Evolutionary conservation across 1,140 invertebrate species (phyloP), one percentile per base, ranked within the genome.

Genomic region (Euschistus heros): DNA sequence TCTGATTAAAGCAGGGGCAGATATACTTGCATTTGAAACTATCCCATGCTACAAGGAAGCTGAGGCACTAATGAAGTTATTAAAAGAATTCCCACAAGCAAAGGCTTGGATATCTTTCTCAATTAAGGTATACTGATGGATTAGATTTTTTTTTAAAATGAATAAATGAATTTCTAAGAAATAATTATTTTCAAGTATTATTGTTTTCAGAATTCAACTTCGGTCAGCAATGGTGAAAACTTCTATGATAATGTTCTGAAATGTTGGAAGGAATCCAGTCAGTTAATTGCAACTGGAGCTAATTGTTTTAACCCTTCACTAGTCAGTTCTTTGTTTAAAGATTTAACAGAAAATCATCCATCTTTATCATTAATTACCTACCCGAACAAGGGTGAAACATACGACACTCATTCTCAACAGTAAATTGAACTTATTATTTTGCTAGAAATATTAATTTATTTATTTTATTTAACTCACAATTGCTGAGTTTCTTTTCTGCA

Each of bases 101-200:
- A 87, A 85, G 74, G 88, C 87, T 14, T 94, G 91, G 89, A 74
- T 95, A 0, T 80, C 84, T n/a, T 94, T 93, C 75, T 88, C 87
- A 46, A 89, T 88, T 73, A 83, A 85, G 78, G 87, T 89, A 76
- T 37, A 6, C 4, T 10, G 8, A 37, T 1, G 1, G 8, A 37
- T 37, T 2, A 13, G 10, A 37, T 10, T 37, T 37, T 6, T 37
- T 13, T 73, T 75, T 74, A 62, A 20, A 37, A 37, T 6, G 7
- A 37, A 18, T 18, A 46, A 20, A 42, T 55, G 26, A 61, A 46
- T 50, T 37, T 27, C 62, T 15, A 61, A 22, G n/a, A 52, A 33
- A 42, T 18, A 65, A 27, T 55, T 20, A 30, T 27, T 50, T 8
- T 24, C 60, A 18, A 10, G 8, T 37, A 13, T 37, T 37, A 37